phyloP scores from a whole-genome alignment of 1,140 invertebrate genomes.

The Glomeris maerens region DNA sequence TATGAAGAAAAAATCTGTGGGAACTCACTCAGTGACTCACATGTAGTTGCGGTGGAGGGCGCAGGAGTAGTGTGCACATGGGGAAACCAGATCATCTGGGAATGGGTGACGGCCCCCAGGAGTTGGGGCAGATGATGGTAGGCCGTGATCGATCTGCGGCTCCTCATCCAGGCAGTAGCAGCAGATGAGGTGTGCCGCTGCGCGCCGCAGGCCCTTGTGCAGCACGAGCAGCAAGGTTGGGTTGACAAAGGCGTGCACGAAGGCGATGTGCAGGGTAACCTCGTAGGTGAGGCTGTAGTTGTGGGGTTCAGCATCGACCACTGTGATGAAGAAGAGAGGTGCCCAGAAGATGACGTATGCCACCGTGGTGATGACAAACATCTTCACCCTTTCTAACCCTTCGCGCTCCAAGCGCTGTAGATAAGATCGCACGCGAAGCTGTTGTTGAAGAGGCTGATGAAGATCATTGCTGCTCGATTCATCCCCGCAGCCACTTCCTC shows the following conservation, averaged over 20 bases:
- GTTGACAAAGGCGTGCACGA: conserved; percentile 72
- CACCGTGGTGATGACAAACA: conserved; percentile 69
- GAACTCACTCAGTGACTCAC: too few species aligned
- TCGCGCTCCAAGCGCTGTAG: conserved; percentile 59
- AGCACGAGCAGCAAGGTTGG: conserved; percentile 63
- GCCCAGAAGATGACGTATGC: conserved; percentile 78
- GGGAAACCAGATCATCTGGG: conserved; percentile 1
- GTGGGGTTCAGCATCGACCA: conserved; percentile 31
- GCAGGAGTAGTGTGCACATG: conserved; percentile 1
- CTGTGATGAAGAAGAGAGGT: conserved; percentile 69
- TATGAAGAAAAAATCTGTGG: too few species aligned
- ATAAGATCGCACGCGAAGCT: too few species aligned
- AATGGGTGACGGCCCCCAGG: background rate
- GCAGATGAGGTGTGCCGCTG: conserved; percentile 47
- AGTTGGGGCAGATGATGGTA: background rate
- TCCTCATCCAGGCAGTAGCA: conserved; percentile 45
- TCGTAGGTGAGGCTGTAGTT: conserved; percentile 44
- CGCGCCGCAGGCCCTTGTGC: conserved; percentile 54
- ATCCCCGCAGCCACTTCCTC: too few species aligned
- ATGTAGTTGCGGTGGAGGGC: conserved; percentile 10
- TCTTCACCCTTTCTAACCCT: conserved; percentile 48
- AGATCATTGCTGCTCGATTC: too few species aligned
- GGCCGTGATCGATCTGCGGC: background rate
- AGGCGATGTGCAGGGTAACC: conserved; percentile 70
- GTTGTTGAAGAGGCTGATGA: too few species aligned